Evolutionary conservation across 2,888 invertebrate species (phyloP).

Genomic region (Limnephilus rhombicus): DNA sequence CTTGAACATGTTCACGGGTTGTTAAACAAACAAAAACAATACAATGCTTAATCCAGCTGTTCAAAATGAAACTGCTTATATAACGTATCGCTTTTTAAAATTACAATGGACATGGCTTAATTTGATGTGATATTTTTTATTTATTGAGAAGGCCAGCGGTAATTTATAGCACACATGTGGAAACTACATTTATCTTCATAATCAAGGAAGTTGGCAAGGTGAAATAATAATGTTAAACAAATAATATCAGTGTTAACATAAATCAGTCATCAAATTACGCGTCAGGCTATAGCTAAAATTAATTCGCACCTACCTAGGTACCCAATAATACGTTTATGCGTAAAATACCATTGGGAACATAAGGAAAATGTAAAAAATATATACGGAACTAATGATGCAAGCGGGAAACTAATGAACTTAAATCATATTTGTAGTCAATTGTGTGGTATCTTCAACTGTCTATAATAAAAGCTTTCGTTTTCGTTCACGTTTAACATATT

Average conservation of each 20-base stretch:
- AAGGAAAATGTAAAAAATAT: no score
- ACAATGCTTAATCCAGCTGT: neutral
- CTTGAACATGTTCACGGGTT: neutral
- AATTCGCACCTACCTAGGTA: neutral
- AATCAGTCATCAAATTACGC: neutral
- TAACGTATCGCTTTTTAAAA: neutral
- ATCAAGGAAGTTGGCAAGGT: conserved; percentile 25
- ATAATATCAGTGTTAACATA: neutral
- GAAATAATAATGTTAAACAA: conserved; percentile 6
- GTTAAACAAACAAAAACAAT: neutral
- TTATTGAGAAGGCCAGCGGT: neutral
- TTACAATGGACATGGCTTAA: neutral
- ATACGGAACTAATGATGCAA: no score
- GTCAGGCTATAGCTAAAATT: neutral
- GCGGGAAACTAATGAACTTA: no score
- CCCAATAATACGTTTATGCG: neutral
- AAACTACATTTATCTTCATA: neutral
- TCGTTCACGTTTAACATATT: no score
- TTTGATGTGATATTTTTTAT: neutral
- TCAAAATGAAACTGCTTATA: neutral
- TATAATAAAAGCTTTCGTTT: no score
- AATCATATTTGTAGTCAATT: no score
- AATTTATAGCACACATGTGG: neutral
- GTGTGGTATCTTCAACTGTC: no score
- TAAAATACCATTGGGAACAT: neutral